These are phyloP conservation scores for Glaucidium brasilianum DNA, from an alignment of 2,113 vertebrate genomes.

Conservation along the genomic window DNA sequence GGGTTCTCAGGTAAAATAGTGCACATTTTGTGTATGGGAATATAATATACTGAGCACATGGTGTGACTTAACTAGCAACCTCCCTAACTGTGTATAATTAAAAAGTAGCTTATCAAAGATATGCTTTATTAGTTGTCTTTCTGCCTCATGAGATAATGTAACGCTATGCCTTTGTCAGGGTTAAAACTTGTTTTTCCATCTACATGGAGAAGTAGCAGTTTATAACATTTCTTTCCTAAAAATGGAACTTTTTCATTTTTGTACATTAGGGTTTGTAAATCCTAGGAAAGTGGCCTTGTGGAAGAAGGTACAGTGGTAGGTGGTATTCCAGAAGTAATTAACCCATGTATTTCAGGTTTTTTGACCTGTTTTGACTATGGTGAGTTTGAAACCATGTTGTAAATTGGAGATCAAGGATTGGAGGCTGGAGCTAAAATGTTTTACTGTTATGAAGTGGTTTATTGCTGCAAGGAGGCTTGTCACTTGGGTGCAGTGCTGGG, in stretches of 20 bases:
- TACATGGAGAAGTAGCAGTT: background rate
- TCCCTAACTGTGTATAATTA: background rate
- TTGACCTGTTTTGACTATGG: background rate
- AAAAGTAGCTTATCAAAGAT: background rate
- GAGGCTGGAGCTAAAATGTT: background rate
- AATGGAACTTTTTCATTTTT: background rate
- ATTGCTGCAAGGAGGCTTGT: background rate
- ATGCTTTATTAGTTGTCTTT: background rate
- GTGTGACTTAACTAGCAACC: background rate
- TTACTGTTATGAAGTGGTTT: background rate
- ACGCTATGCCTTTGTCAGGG: background rate
- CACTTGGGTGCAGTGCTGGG: background rate
- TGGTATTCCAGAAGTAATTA: background rate
- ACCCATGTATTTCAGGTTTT: background rate
- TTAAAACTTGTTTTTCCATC: background rate
- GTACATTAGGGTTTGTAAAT: background rate
- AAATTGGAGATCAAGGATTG: background rate
- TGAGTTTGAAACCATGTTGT: background rate
- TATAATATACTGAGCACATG: background rate
- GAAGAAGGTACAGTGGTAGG: background rate
- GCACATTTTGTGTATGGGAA: background rate
- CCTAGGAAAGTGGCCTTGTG: background rate
- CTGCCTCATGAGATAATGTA: background rate
- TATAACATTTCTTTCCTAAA: background rate
- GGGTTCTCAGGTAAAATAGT: accelerated